Evolutionary conservation across 2,797 vertebrate genomes (phyloP), one percentile per base, ranked within the genome.

Genomic region (Takifugu ocellatus): DNA sequence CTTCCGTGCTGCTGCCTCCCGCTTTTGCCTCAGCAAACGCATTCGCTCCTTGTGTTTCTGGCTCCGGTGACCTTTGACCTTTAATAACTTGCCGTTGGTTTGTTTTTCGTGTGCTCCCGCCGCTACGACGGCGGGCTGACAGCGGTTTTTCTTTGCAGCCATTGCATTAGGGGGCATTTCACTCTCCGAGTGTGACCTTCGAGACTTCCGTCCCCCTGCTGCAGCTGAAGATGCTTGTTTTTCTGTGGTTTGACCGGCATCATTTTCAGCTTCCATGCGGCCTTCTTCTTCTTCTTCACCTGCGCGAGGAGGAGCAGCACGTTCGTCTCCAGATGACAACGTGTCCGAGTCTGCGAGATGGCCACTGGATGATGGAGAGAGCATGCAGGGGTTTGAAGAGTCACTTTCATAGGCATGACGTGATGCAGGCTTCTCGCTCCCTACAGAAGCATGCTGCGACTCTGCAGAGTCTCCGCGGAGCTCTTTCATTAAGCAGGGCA

Each of bases 1-100:
- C 88, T 97, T 98, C 54, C 96, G 90, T 15, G 96, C 96, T 17
- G 96, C 96, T 0, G 96, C 97, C 74, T 99, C 97, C 43, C 97
- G 89, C 61, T 99, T 99, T 88, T 98, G 97, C 46, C 97, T 89
- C 63, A 98, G 81, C 50, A 99, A 86, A n/a, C 96, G 92, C 74
- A 99, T 99, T 51, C 97, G 91, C 75, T 98, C 95, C 87, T 96
- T 99, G 89, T 99, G 96, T 92, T 95, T 95, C 89, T 98, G 94
- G 85, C 96, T 99, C 50, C 95, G 91, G 16, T 95, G 94, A 70
- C 94, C 95, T 88, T 95, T 96, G 24, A 91, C 92, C 83, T 95
- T 98, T 42, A 90, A 69, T n/a, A 92, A 86, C 54, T 94, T 92
- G 31, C 94, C 94, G 1, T 97, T 98, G 64, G 84, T 85, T 87